phyloP scores from a whole-genome alignment of 2,797 vertebrate species.

The Podargus strigoides region DNA sequence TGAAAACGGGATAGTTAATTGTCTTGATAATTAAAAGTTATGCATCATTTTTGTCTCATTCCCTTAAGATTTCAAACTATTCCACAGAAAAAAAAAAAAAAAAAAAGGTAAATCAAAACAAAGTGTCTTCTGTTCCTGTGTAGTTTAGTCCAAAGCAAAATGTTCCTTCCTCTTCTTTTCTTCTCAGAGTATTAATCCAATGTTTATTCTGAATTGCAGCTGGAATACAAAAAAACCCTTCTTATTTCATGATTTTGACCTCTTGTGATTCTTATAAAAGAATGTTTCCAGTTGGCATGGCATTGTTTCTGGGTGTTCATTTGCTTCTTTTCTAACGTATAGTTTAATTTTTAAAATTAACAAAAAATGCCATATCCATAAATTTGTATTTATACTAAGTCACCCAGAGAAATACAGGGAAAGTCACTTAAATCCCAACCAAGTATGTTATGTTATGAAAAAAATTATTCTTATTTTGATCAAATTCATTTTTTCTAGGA shows the following conservation, averaged over 20 bases:
- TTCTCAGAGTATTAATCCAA: background rate
- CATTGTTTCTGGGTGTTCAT: background rate
- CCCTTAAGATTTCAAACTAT: background rate
- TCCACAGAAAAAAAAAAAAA: background rate
- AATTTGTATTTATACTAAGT: background rate
- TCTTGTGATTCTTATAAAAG: background rate
- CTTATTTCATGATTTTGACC: background rate
- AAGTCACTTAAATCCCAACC: background rate
- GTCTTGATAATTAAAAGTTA: background rate
- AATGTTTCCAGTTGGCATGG: background rate
- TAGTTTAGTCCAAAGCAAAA: background rate
- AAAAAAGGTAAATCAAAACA: background rate
- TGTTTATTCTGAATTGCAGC: background rate
- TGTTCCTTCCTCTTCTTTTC: background rate
- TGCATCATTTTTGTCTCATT: background rate
- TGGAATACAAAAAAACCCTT: background rate
- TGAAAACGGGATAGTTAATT: background rate
- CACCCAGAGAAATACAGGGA: background rate
- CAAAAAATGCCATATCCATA: background rate
- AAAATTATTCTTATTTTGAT: background rate
- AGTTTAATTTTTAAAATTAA: background rate
- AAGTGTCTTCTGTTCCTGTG: background rate
- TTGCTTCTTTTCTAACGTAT: background rate
- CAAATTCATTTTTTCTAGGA: background rate
- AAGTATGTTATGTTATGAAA: background rate